Evolutionary conservation across 2,888 invertebrate genomes (phyloP), one percentile per base, ranked within the genome.

Genomic region (Aproaerema taeniolella): DNA sequence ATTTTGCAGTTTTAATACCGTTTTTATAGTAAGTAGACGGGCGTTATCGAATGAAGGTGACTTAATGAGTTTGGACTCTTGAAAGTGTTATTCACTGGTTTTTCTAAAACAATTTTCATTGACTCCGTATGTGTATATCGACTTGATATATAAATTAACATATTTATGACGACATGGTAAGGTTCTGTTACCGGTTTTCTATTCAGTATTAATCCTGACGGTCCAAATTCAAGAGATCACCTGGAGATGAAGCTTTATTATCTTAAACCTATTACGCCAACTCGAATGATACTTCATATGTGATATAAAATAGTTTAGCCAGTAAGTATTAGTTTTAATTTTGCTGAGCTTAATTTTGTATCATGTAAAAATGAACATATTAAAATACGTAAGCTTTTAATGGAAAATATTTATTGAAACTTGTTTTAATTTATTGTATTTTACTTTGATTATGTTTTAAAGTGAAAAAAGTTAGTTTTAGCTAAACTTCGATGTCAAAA

Each of bases 261-360:
- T 66, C 24, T 9, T 61, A 55, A 57, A 67, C 56, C 67, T 69
- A 69, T 61, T 72, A 67, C 72, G 71, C 77, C 68, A 70, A 73
- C 64, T 64, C 73, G 67, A 71, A 79, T 80, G 80, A 77, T 81
- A 75, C 72, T 74, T 78, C 72, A 75, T 76, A 76, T 85, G 85
- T 85, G 85, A 85, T 85, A 85, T 85, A 83, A 70, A 67, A 53
- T 83, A 81, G 69, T 65, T 45, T 77, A 75, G 71, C 49, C 56
- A 55, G 40, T 75, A 76, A 75, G 68, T 67, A 55, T n/a, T n/a
- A n/a, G n/a, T n/a, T n/a, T n/a, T n/a, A n/a, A n/a, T n/a, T n/a
- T n/a, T 41, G 53, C 50, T 56, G 54, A 65, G 59, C 64, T 61
- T 62, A 57, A 57, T 58, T 54, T 42, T 70, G 65, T 69, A 65